Percentiles rank a stretch among this genome's conserved stretches.
Evolutionary conservation across 2,888 invertebrate species (phyloP).

Genomic region (Psococerastis gibbosa): DNA sequence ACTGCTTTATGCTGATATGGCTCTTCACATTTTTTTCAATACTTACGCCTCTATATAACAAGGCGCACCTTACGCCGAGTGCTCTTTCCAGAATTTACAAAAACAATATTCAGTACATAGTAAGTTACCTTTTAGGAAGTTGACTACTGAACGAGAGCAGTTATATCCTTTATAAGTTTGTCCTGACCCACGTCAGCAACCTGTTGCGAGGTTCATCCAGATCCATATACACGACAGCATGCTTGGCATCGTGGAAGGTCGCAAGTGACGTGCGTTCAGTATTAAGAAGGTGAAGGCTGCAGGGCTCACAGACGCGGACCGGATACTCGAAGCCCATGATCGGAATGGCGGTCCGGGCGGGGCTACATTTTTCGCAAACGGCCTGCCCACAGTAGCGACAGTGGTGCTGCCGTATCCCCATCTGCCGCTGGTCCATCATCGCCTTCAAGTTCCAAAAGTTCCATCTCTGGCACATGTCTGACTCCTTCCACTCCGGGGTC

Average conservation of each 20-base stretch:
- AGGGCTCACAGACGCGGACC: conserved; percentile 87
- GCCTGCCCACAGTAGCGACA: conserved; percentile 91
- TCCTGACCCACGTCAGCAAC: conserved; percentile 90
- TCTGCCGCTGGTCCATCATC: conserved; percentile 94
- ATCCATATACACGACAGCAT: conserved; percentile 72
- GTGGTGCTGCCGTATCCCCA: conserved; percentile 80
- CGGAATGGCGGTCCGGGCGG: conserved; percentile 74
- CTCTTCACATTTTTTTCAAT: no score
- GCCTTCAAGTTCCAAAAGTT: conserved; percentile 98
- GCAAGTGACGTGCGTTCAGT: conserved; percentile 87
- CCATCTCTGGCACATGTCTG: conserved; percentile 82
- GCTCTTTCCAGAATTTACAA: no score
- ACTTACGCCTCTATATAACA: no score
- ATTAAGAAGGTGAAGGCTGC: conserved; percentile 62
- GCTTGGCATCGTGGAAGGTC: conserved; percentile 88
- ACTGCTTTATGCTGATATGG: no score
- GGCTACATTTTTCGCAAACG: conserved; percentile 82
- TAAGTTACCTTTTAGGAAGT: no score
- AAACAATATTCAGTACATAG: no score
- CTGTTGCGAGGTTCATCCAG: conserved; percentile 75
- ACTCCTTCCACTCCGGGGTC: conserved; percentile 91
- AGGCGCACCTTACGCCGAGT: no score
- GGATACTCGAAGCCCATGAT: conserved; percentile 96
- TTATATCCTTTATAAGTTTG: conserved; percentile 81
- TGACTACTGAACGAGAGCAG: no score